A percentile compares a stretch with the other conserved stretches of the same genome.
These are phyloP conservation scores for Drosophila sechellia DNA, from an alignment of 1,140 invertebrate genomes.

Conservation along the genomic window DNA sequence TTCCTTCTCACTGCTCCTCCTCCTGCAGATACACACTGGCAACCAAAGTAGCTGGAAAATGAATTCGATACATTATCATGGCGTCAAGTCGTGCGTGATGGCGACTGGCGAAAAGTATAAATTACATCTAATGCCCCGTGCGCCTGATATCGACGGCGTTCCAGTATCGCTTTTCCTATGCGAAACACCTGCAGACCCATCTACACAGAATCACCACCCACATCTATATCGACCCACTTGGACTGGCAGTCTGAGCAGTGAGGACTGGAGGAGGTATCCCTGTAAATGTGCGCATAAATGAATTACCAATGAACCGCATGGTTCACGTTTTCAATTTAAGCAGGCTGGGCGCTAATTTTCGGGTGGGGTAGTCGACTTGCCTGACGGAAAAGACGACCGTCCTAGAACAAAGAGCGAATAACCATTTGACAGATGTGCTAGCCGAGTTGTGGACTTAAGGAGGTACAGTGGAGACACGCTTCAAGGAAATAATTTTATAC, in stretches of 20 bases:
- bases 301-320: conserved; percentile 82
- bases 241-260: not conserved
- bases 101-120: conserved; percentile 78
- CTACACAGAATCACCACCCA: not conserved
- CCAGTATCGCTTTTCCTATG: conserved; percentile 73
- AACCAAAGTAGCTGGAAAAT: conserved; percentile 81
- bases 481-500: too few relatives aligned
- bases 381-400: conserved; percentile 7
- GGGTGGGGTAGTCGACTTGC: conserved; percentile 1
- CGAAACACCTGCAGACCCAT: conserved; percentile 68
- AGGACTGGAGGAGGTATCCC: conserved; percentile 9
- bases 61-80: conserved; percentile 83
- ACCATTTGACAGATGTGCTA: conserved; percentile 70
- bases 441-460: conserved; percentile 8
- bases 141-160: conserved; percentile 55
- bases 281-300: conserved; percentile 80
- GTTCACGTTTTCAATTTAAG: conserved; percentile 79
- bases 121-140: conserved; percentile 60
- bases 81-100: conserved; percentile 80
- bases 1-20: not conserved
- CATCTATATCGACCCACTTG: conserved; percentile 1
- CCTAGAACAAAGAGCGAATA: conserved; percentile 61
- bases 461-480: conserved; percentile 20
- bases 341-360: conserved; percentile 65
- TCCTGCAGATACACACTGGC: conserved; percentile 39